phyloP scores from a whole-genome alignment of 2,888 invertebrate species.

The Galeopsomyia nigrocyanea region DNA sequence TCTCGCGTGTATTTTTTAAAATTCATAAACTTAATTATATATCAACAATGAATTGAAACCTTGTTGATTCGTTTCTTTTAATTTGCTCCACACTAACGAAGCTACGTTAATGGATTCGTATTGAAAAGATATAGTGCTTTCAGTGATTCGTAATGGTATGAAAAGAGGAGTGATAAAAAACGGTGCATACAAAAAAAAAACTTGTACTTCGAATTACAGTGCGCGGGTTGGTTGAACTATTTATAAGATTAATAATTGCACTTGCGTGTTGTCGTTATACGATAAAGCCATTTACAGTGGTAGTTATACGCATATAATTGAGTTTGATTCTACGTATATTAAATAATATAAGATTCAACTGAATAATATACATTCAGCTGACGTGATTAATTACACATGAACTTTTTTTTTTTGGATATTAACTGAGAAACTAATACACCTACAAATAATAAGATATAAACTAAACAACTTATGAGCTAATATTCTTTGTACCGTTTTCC shows the following conservation, averaged over 20 bases:
- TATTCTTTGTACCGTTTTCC: conserved; percentile 40
- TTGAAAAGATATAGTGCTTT: conserved; percentile 20
- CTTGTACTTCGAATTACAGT: conserved; percentile 20
- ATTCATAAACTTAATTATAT: conserved; percentile 42
- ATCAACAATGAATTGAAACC: conserved; percentile 39
- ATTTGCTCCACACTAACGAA: conserved; percentile 34
- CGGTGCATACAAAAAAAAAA: conserved; percentile 30
- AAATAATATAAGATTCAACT: too few relatives aligned
- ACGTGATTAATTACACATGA: too few relatives aligned
- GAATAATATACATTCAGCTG: too few relatives aligned
- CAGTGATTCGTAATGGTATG: conserved; percentile 9
- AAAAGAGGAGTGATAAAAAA: conserved; percentile 20
- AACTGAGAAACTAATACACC: background rate
- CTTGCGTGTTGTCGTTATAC: conserved; percentile 8
- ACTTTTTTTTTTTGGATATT: too few relatives aligned
- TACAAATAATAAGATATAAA: conserved; percentile 24
- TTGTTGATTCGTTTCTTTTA: conserved; percentile 2
- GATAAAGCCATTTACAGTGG: background rate
- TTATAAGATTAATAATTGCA: conserved; percentile 28
- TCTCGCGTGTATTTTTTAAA: conserved; percentile 14
- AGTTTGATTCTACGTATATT: too few relatives aligned
- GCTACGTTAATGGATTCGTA: conserved; percentile 34
- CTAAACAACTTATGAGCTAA: conserved; percentile 31
- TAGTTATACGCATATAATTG: too few relatives aligned
- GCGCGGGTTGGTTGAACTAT: background rate